Percentiles rank a stretch among this genome's conserved stretches.
phyloP scores from a whole-genome alignment of 2,113 vertebrate species.

The Motacilla tschutschensis region DNA sequence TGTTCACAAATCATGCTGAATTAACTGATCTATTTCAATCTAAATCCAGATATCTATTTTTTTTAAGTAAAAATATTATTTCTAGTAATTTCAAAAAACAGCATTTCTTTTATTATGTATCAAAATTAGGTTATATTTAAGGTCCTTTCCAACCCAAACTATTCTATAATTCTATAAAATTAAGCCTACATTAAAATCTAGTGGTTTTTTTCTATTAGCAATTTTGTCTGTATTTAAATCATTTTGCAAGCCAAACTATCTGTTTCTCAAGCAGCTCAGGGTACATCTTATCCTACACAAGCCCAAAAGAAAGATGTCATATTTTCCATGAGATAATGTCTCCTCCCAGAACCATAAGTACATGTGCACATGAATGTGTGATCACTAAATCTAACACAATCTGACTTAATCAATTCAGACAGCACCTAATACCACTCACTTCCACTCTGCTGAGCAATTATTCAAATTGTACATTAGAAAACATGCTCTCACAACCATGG shows the following conservation, averaged over 20 bases:
- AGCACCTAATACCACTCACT: neutral
- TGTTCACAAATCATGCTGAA: neutral
- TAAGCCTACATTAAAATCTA: neutral
- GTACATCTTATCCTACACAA: neutral
- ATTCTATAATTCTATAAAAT: neutral
- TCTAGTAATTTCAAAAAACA: neutral
- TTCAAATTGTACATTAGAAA: neutral
- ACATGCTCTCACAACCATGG: neutral
- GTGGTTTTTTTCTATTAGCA: neutral
- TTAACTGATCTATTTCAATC: neutral
- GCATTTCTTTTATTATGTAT: neutral
- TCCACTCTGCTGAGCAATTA: neutral
- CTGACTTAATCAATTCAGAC: neutral
- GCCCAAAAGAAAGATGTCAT: neutral
- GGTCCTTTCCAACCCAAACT: neutral
- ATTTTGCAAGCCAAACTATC: neutral
- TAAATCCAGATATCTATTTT: neutral
- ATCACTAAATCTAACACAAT: neutral
- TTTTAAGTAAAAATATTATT: neutral
- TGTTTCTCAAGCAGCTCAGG: neutral
- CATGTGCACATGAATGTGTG: neutral
- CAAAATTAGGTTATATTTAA: neutral
- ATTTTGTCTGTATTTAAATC: neutral
- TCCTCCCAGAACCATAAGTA: neutral
- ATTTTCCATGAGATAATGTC: neutral